Conservation (phyloP, 2,797 vertebrate species). For the Takifugu rubripes region DNA sequence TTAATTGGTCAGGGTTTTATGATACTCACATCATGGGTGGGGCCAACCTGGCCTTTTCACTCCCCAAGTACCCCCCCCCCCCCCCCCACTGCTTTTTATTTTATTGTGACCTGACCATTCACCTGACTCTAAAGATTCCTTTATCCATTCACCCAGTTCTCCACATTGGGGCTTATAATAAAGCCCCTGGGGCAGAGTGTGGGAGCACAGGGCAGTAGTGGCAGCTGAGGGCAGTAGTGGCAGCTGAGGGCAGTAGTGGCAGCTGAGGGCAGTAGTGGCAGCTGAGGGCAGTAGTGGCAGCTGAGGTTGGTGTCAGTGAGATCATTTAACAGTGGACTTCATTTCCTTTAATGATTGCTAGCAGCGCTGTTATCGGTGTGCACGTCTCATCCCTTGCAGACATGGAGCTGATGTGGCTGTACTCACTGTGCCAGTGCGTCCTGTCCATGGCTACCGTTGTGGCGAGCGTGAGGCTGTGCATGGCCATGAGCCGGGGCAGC, state of each 20-base stretch:
- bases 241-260: too few relatives aligned
- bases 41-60: slow-evolving; percentile 69
- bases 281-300: too few relatives aligned
- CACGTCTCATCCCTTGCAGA: slow-evolving; percentile 28
- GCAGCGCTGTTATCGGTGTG: slow-evolving; percentile 9
- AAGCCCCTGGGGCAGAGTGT: neutral
- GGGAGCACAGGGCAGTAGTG: neutral
- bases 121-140: slow-evolving; percentile 35
- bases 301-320: slow-evolving; percentile 15
- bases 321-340: slow-evolving; percentile 13
- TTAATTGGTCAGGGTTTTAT: slow-evolving; percentile 56
- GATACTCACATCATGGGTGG: slow-evolving; percentile 61
- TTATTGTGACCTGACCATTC: slow-evolving; percentile 32
- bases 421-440: slow-evolving; percentile 64
- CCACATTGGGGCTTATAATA: neutral
- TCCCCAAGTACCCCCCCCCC: slow-evolving; percentile 41
- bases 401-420: slow-evolving; percentile 70
- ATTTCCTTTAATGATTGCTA: slow-evolving; percentile 9
- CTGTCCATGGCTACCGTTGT: slow-evolving; percentile 58
- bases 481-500: slow-evolving; percentile 29
- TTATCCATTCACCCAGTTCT: slow-evolving; percentile 19
- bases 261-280: too few relatives aligned
- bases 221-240: too few relatives aligned
- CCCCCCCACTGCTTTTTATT: slow-evolving; percentile 20
- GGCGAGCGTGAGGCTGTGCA: slow-evolving; percentile 67